Percentiles rank a stretch among this genome's conserved stretches.
These are phyloP conservation scores for Pitangus sulphuratus DNA, from an alignment of 2,797 vertebrate species.

Conservation along the genomic window DNA sequence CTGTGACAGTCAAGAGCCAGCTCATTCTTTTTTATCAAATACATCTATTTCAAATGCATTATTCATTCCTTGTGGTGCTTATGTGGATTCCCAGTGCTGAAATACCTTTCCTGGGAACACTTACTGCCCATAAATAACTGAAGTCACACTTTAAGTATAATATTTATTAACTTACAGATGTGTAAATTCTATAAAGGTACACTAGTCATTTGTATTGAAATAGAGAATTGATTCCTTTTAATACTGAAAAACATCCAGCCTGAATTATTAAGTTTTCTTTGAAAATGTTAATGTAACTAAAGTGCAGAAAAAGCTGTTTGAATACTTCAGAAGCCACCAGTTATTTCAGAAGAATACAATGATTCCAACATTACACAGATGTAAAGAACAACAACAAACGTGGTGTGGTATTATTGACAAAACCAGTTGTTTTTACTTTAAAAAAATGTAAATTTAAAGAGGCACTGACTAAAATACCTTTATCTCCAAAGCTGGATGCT, in stretches of 20 bases:
- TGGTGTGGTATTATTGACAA: neutral
- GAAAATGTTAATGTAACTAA: neutral
- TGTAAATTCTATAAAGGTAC: neutral
- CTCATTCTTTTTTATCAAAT: neutral
- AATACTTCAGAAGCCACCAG: neutral
- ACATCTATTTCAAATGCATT: neutral
- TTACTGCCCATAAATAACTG: neutral
- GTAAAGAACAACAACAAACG: neutral
- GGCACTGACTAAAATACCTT: neutral
- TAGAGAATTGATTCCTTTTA: neutral
- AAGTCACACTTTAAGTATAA: neutral
- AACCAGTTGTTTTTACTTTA: neutral
- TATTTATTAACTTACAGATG: neutral
- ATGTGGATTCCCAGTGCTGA: neutral
- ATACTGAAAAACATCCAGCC: neutral
- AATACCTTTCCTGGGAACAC: neutral
- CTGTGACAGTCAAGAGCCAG: neutral
- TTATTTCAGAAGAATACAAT: neutral
- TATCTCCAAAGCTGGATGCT: neutral
- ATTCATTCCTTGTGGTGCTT: neutral
- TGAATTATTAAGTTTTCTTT: neutral
- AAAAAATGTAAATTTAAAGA: neutral
- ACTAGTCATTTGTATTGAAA: neutral
- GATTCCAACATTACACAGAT: neutral
- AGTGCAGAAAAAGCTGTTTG: neutral